Base-by-base conservation (phyloP, 2,797 vertebrate species). In the Halcyon chelicuti region DNA sequence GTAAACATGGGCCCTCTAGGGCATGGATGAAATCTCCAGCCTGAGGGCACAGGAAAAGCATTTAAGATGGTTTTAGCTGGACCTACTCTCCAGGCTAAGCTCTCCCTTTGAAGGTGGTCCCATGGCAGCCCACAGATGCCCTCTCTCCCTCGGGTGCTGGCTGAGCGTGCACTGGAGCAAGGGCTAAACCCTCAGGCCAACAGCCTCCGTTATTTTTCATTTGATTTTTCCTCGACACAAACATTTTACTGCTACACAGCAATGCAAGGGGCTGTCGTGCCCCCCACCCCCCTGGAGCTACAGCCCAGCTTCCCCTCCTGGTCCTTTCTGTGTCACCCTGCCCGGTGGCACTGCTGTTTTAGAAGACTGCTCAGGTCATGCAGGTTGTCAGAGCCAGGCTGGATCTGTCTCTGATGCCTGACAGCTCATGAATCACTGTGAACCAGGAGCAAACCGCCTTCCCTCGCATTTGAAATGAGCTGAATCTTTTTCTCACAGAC, bases 401-500 rank as follows among this genome's bases (percentile, higher is more conserved):
- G 76, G 62, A 62, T 80, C 39, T 25, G 8, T 40, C 60, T 66
- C 65, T 72, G 44, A 26, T 17, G 29, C 5, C 2, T 51, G 90
- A 65, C 78, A 90, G 67, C 58, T 70, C 78, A 78, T 87, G 66
- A 90, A 70, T 89, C 86, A 40, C 46, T 37, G n/a, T 14, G 46
- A 42, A 80, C 62, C 29, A 46, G 89, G 31, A 94, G 52, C 71
- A 90, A 92, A 71, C 8, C 13, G 18, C 20, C 46, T 86, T 77
- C n/a, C 80, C 52, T 74, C 11, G 6, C 61, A 57, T 57, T 22
- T 73, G 29, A 80, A 92, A 73, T 21, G 31, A 76, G 66, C 33
- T 61, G 18, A 14, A 9, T 62, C 76, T 67, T 67, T 42, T 86
- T 49, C 86, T 95, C 68, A 44, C 9, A 60, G 39, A 87, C 40